A percentile compares a stretch with the other conserved stretches of the same genome.
These are phyloP conservation scores for Crenichthys baileyi DNA, from an alignment of 2,797 vertebrate genomes.

Conservation along the genomic window DNA sequence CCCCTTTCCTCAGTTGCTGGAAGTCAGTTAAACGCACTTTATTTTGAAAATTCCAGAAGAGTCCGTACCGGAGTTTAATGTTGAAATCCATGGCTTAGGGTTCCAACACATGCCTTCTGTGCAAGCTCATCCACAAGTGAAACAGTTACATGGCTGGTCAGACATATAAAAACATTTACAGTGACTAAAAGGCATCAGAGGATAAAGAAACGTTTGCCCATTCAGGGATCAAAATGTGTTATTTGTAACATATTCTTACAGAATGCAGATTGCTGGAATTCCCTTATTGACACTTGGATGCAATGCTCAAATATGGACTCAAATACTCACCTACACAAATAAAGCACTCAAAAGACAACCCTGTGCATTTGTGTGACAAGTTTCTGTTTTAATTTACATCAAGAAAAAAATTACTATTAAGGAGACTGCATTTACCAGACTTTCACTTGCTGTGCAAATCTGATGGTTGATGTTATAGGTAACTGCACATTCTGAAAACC, in stretches of 20 bases:
- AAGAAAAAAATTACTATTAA: slow-evolving; percentile 5
- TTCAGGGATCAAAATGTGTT: slow-evolving; percentile 18
- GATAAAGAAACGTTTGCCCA: slow-evolving; percentile 7
- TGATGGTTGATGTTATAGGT: slow-evolving; percentile 57
- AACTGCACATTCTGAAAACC: slow-evolving; percentile 54
- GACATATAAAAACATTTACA: background rate
- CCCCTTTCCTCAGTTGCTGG: no score
- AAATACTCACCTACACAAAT: slow-evolving; percentile 14
- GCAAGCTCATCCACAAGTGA: background rate
- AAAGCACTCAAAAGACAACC: background rate
- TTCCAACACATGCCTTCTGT: background rate
- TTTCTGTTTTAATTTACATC: slow-evolving; percentile 25
- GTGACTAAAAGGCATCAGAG: background rate
- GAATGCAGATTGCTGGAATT: slow-evolving; percentile 17
- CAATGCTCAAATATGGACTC: slow-evolving; percentile 23
- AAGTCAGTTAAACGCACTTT: no score
- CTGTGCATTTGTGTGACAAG: background rate
- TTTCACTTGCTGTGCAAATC: slow-evolving; percentile 24
- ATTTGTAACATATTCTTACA: slow-evolving; percentile 21
- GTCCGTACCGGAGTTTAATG: no score
- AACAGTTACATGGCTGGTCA: background rate
- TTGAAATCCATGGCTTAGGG: no score
- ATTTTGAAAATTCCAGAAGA: no score
- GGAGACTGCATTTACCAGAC: slow-evolving; percentile 24
- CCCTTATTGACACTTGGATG: slow-evolving; percentile 12